A percentile compares a stretch with the other conserved stretches of the same genome.
These are phyloP conservation scores for Hyperoplus lanceolatus DNA, from an alignment of 2,797 vertebrate genomes.

Conservation along the genomic window DNA sequence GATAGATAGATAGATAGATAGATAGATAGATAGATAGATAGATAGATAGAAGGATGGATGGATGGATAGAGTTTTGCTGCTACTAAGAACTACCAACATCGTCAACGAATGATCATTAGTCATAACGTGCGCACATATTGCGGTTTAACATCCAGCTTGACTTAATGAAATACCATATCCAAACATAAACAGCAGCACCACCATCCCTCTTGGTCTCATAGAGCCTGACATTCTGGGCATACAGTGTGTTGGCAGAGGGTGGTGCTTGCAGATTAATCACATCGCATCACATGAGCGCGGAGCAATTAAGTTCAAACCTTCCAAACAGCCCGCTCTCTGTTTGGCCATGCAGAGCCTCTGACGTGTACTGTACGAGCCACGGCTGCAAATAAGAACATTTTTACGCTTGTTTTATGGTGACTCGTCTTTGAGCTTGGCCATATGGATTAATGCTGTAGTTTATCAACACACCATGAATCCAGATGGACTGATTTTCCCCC, in stretches of 20 bases:
- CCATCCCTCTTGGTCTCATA: too few relatives aligned
- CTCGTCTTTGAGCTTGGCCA: neutral
- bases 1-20: too few relatives aligned
- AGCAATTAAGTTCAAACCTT: conserved; percentile 45
- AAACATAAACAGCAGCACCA: too few relatives aligned
- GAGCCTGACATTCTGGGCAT: too few relatives aligned
- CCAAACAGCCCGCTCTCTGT: conserved; percentile 70
- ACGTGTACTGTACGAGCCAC: conserved; percentile 12
- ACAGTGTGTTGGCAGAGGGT: neutral
- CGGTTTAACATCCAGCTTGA: too few relatives aligned
- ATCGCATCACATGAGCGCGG: conserved; percentile 66
- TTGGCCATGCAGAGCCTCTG: conserved; percentile 41
- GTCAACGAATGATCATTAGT: too few relatives aligned
- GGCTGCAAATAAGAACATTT: conserved; percentile 39
- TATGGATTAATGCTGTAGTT: neutral
- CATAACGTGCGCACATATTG: too few relatives aligned
- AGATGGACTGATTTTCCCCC: neutral
- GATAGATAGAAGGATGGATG: too few relatives aligned
- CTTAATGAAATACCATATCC: too few relatives aligned
- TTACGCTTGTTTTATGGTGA: conserved; percentile 29
- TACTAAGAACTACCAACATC: too few relatives aligned
- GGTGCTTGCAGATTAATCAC: conserved; percentile 15
- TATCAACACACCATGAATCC: neutral
- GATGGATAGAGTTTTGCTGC: too few relatives aligned
- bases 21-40: too few relatives aligned